These are phyloP conservation scores for Thamnophis elegans DNA, from an alignment of 2,797 vertebrate species.

Conservation along the genomic window DNA sequence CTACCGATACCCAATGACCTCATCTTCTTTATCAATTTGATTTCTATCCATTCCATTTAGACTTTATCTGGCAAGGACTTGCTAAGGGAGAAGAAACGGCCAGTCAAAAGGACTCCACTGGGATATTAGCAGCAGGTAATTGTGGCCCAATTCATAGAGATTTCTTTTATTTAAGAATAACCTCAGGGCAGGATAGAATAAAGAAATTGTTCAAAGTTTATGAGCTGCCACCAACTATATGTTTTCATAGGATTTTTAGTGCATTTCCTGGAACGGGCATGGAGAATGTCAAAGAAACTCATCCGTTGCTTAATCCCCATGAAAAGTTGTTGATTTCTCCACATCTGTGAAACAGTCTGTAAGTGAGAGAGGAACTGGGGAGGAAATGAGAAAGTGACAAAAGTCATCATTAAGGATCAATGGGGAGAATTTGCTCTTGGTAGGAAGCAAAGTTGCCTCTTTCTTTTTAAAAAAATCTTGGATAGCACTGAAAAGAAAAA, in stretches of 20 bases:
- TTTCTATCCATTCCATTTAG: background rate
- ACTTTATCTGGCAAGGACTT: background rate
- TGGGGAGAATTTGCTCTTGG: background rate
- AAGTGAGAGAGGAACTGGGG: background rate
- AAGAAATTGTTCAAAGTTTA: background rate
- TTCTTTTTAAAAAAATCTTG: background rate
- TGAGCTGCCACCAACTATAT: background rate
- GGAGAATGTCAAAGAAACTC: background rate
- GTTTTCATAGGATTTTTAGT: background rate
- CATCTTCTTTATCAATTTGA: background rate
- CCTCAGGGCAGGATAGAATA: constrained; percentile 8
- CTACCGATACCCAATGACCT: background rate
- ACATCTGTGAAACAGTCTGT: background rate
- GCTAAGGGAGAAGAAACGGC: background rate
- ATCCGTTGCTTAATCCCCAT: background rate
- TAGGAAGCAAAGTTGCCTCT: background rate
- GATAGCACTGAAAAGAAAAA: constrained; percentile 7
- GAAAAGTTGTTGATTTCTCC: background rate
- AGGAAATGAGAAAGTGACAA: background rate
- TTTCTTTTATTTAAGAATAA: background rate
- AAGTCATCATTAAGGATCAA: background rate
- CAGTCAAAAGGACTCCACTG: background rate
- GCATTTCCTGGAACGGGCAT: background rate
- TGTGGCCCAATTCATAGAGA: background rate
- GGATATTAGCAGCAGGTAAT: background rate